Evolutionary conservation across 2,113 vertebrate species (phyloP), one percentile per base, ranked within the genome.

Genomic region (Gymnarchus niloticus): DNA sequence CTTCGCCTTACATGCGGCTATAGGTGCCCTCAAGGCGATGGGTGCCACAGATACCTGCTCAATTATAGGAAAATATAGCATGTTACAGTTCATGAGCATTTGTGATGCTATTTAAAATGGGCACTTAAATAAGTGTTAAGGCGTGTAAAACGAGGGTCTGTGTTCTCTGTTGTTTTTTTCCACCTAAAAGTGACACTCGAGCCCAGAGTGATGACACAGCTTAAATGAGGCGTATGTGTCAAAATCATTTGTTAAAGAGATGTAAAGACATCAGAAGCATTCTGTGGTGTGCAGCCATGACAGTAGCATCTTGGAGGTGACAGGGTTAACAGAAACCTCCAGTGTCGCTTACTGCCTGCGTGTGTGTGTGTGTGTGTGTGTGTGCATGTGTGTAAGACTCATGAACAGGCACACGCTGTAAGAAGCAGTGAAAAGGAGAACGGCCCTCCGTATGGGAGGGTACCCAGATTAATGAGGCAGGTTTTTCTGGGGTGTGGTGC

Each of bases 191-290:
- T 81, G 84, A 46, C 78, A 56, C 86, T 54, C 84, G 85, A 85
- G 84, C 61, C 81, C 87, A 84, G 73, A 89, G 46, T 28, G 65
- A 86, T 54, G 87, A 85, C 90, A 90, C 88, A 88, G 83, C 87
- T 77, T 81, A 76, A 84, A 83, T 87, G 85, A 91, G 51, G 88
- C 83, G 73, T 59, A 25, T 83, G 48, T 81, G n/a, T 9, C 80
- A 52, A 86, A 83, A 90, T 88, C 88, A 85, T 80, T 57, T 78
- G 17, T 14, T 56, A 25, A 5, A 46, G 23, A 23, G 21, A 8
- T 56, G n/a, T 51, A 9, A 51, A 56, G 9, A 1, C 56, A 83
- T 83, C n/a, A 21, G 41, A 57, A 57, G 21, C 8, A 83, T 21
- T 48, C 28, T 21, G 44, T 41, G 56, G 21, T 23, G 56, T 4